Percentiles rank a stretch among this genome's conserved stretches.
These are phyloP conservation scores for Hippotragus niger DNA, from an alignment of 2,113 vertebrate species.

Conservation along the genomic window DNA sequence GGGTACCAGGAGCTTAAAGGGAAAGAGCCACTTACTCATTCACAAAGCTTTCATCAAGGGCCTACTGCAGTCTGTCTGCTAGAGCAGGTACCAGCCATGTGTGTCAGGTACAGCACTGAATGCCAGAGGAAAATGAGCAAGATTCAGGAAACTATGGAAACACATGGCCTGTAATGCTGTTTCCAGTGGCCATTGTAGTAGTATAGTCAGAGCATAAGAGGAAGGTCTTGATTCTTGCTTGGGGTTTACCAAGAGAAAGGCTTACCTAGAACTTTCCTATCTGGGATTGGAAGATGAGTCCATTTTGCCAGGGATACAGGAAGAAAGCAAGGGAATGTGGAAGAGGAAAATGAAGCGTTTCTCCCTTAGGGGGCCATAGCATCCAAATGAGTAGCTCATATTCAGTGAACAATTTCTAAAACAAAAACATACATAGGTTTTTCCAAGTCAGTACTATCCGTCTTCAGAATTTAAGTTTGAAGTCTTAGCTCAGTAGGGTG, in stretches of 20 bases:
- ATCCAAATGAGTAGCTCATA: not conserved
- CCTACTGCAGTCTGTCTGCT: not conserved
- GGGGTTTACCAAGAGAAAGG: no score
- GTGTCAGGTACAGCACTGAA: not conserved
- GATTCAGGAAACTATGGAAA: not conserved
- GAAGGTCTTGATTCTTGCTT: no score
- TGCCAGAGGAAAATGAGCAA: not conserved
- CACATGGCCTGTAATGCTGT: accelerated
- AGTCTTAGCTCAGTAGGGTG: not conserved
- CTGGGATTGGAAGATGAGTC: not conserved
- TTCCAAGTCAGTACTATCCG: not conserved
- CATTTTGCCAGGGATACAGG: not conserved
- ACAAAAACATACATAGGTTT: accelerated
- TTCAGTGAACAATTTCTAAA: not conserved
- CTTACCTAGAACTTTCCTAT: not conserved
- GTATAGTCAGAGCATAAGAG: no score
- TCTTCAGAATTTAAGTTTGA: not conserved
- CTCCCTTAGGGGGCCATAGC: not conserved
- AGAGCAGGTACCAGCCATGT: not conserved
- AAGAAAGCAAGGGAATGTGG: not conserved
- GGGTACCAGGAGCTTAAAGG: not conserved
- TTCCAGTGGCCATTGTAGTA: no score
- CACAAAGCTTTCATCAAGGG: not conserved
- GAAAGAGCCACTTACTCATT: not conserved
- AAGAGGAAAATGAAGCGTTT: not conserved